phyloP scores from a whole-genome alignment of 2,113 vertebrate species.

The Gasterosteus aculeatus region DNA sequence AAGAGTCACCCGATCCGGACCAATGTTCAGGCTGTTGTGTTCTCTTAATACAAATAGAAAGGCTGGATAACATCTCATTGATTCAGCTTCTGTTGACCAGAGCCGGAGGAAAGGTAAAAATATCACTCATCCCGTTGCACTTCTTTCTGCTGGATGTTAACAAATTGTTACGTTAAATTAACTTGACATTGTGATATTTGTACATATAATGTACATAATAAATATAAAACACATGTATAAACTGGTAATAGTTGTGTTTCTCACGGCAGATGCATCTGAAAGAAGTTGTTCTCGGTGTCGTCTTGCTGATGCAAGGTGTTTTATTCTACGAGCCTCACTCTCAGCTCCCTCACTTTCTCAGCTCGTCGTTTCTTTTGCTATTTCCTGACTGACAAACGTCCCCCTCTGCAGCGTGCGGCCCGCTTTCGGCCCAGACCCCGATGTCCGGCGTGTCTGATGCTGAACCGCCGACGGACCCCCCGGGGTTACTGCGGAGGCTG shows the following conservation, averaged over 20 bases:
- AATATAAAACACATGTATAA: background rate
- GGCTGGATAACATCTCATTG: slow-evolving; percentile 47
- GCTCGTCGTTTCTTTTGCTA: background rate
- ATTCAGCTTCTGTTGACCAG: slow-evolving; percentile 52
- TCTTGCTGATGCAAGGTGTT: slow-evolving; percentile 72
- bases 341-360: background rate
- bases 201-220: background rate
- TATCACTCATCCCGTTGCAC: background rate
- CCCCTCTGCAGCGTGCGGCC: slow-evolving; percentile 48
- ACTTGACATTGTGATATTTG: background rate
- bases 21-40: slow-evolving; percentile 43
- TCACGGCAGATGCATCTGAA: slow-evolving; percentile 55
- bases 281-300: slow-evolving; percentile 40
- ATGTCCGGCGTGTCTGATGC: too few species aligned
- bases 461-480: background rate
- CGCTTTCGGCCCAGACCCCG: slow-evolving; percentile 32
- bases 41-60: slow-evolving; percentile 65
- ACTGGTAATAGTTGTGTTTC: background rate
- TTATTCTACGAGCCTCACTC: background rate
- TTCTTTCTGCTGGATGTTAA: background rate
- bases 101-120: slow-evolving; percentile 59
- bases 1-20: slow-evolving; percentile 35
- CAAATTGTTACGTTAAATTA: background rate
- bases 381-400: slow-evolving; percentile 22
- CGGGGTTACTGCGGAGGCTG: slow-evolving; percentile 56